Conservation (phyloP, 2,888 invertebrate genomes). For the Hypercompe scribonia region DNA sequence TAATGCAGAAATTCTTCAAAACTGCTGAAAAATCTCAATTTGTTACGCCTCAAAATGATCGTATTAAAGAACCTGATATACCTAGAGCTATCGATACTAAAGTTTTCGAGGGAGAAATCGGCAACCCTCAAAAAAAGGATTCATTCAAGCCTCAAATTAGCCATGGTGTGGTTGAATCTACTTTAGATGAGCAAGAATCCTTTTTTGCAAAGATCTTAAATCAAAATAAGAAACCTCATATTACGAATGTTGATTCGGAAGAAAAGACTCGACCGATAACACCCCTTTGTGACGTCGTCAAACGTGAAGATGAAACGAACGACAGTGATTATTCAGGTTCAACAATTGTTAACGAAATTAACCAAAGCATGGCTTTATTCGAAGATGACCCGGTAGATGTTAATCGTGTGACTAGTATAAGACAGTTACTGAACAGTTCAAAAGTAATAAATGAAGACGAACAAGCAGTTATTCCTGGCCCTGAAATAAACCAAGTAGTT, state of each 20-base stretch:
- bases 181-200: constrained; percentile 77
- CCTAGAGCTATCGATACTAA: not conserved
- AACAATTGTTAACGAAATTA: constrained; percentile 82
- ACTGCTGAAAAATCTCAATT: constrained; percentile 33
- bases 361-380: constrained; percentile 79
- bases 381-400: constrained; percentile 73
- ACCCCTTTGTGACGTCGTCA: constrained; percentile 64
- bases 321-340: constrained; percentile 78
- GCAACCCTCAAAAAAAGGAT: not conserved
- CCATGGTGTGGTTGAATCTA: constrained; percentile 57
- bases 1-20: constrained; percentile 69
- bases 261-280: constrained; percentile 55
- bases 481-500: constrained; percentile 29
- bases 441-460: constrained; percentile 37
- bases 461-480: constrained; percentile 32
- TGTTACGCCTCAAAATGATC: not conserved
- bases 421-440: constrained; percentile 68
- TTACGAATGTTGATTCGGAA: constrained; percentile 26
- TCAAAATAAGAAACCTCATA: constrained; percentile 27
- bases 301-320: constrained; percentile 73
- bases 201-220: constrained; percentile 80
- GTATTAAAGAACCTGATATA: not conserved
- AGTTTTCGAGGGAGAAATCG: not conserved
- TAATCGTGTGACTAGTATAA: constrained; percentile 68
- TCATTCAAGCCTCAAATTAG: not conserved